These are phyloP conservation scores for Hedya salicella DNA, from an alignment of 2,888 invertebrate species.

Conservation along the genomic window DNA sequence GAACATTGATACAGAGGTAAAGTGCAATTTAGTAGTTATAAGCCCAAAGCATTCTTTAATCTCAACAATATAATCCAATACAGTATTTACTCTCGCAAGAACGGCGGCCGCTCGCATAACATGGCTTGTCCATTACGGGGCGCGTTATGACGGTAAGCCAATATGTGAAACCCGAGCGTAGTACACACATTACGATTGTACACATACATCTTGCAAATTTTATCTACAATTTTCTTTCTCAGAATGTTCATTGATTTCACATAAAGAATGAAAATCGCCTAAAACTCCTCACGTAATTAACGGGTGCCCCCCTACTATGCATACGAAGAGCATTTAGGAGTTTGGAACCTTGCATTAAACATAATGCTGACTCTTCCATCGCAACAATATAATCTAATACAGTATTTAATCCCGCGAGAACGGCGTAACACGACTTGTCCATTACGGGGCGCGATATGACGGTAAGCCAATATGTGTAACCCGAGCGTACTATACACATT, in stretches of 20 bases:
- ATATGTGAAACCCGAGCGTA: slow-evolving; percentile 5
- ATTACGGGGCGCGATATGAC: slow-evolving; percentile 27
- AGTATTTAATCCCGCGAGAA: slow-evolving; percentile 15
- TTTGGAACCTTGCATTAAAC: no score
- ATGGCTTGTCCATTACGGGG: slow-evolving; percentile 38
- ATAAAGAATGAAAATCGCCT: no score
- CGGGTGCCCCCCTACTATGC: no score
- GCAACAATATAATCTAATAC: slow-evolving; percentile 30
- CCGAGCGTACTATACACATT: not conserved
- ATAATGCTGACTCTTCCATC: slow-evolving; percentile 15
- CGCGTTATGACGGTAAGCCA: slow-evolving; percentile 15
- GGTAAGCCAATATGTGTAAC: slow-evolving; percentile 14
- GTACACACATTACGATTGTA: slow-evolving; percentile 1
- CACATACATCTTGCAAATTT: no score
- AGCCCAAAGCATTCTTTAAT: slow-evolving; percentile 23
- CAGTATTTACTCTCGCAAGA: slow-evolving; percentile 16
- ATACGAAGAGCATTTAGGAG: no score
- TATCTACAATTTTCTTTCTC: no score
- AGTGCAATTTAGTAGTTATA: no score
- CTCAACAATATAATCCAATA: slow-evolving; percentile 30
- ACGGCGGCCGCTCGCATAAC: slow-evolving; percentile 12
- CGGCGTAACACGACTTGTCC: slow-evolving; percentile 33
- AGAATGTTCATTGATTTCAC: no score
- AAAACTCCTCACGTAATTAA: no score
- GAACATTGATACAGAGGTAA: no score